These are phyloP conservation scores for Venustoraphidia nigricollis DNA, from an alignment of 2,888 invertebrate genomes.

Conservation along the genomic window DNA sequence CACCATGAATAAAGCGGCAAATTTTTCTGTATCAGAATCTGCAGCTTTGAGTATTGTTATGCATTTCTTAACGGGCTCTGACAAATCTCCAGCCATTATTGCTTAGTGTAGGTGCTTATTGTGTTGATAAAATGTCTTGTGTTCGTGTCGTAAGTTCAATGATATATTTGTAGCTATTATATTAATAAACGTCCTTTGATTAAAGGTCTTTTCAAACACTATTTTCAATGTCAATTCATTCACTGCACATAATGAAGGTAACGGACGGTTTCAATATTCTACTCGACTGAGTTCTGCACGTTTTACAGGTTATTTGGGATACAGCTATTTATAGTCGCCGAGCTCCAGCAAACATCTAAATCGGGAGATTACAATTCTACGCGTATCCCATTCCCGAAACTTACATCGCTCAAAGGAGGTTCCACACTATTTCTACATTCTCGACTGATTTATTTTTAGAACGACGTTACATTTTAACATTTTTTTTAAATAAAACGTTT, in stretches of 20 bases:
- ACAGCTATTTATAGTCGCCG: not conserved
- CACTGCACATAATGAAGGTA: too few relatives aligned
- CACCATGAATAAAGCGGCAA: slow-evolving; percentile 82
- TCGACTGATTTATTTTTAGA: too few relatives aligned
- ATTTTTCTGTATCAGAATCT: slow-evolving; percentile 76
- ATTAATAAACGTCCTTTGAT: not conserved
- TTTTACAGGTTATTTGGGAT: too few relatives aligned
- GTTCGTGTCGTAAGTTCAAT: not conserved
- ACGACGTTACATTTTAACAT: too few relatives aligned
- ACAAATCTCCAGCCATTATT: slow-evolving; percentile 30
- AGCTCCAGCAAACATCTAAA: not conserved
- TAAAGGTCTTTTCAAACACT: too few relatives aligned
- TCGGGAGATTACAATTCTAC: not conserved
- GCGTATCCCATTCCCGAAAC: too few relatives aligned
- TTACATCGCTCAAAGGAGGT: too few relatives aligned
- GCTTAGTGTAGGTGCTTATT: slow-evolving; percentile 13
- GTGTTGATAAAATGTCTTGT: slow-evolving; percentile 5
- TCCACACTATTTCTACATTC: too few relatives aligned
- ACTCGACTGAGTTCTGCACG: too few relatives aligned
- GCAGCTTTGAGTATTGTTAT: slow-evolving; percentile 64
- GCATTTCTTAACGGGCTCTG: slow-evolving; percentile 75
- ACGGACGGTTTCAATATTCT: too few relatives aligned
- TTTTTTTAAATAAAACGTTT: too few relatives aligned
- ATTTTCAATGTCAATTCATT: too few relatives aligned
- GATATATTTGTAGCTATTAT: not conserved